Evolutionary conservation across 2,888 invertebrate species (phyloP), one percentile per base, ranked within the genome.

Genomic region (Cyclophora albipunctata): DNA sequence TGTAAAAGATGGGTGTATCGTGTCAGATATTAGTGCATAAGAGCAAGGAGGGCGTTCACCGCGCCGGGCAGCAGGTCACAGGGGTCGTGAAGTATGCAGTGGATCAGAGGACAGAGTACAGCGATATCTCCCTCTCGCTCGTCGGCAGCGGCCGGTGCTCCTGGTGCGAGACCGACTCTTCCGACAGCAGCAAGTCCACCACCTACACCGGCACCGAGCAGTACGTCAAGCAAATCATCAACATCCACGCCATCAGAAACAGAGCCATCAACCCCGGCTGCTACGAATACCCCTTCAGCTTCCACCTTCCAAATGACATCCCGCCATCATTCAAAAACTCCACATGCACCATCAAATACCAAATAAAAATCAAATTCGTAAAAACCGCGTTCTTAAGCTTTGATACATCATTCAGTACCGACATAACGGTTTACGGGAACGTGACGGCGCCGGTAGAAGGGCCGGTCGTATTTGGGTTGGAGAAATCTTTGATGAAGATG

Each of bases 381-480:
- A 63, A 55, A 45, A 34, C 53, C 0, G 45, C 47, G 5, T 44
- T 60, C 1, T 58, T 62, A 37, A 59, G 54, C 20, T 40, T 51
- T n/a, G 54, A 47, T 7, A 54, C 45, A 20, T 47, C 48, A 4
- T 58, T 58, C 37, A 43, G 20, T 3, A 48, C 54, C 0, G 58
- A 62, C 42, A 49, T 62, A 53, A 52, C 54, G 0, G 60, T 62
- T 0, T 56, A 55, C 44, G 53, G 53, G 6, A 50, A 50, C n/a
- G 49, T 62, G n/a, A 47, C 20, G 3, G 45, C 45, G 34, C 7
- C 41, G 5, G 5, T 40, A 2, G 52, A 55, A 34, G 57, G 50
- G 1, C 56, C 62, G 6, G 41, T 58, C 3, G 46, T 54, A 6
- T 60, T 62, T 7, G 57, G 56, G 0, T 34, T 57, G 1, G 47